Percentiles rank a stretch among this genome's conserved stretches.
phyloP scores from a whole-genome alignment of 2,113 vertebrate genomes.

The Odocoileus hemionus region DNA sequence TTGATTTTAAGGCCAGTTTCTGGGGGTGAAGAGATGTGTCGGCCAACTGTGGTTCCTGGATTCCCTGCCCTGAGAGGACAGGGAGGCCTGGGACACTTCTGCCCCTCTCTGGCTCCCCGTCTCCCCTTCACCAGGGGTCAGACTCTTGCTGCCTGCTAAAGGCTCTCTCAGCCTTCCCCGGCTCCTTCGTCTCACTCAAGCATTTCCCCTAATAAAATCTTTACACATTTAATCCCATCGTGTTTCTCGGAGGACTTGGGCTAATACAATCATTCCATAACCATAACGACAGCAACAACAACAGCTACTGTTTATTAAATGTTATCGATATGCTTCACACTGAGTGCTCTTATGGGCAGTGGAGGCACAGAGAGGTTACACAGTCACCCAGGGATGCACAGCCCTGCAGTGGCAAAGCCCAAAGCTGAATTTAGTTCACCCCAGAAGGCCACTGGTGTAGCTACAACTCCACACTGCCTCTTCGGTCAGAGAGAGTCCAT shows the following conservation, averaged over 20 bases:
- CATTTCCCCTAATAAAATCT: not conserved
- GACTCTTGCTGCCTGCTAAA: not conserved
- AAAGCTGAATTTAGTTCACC: not conserved
- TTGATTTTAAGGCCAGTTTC: not conserved
- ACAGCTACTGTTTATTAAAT: not conserved
- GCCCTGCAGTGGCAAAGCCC: not conserved
- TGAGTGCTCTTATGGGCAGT: not conserved
- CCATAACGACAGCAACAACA: not conserved
- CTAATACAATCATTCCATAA: not conserved
- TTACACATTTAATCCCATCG: not conserved
- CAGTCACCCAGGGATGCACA: not conserved
- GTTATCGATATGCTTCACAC: not conserved
- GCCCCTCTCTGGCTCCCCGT: rapidly evolving
- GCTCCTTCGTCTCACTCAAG: not conserved
- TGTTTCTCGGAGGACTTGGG: not conserved
- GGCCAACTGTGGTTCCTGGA: rapidly evolving
- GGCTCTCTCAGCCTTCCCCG: not conserved
- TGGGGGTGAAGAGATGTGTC: not conserved
- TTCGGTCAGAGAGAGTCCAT: not conserved
- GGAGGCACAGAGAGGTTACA: not conserved
- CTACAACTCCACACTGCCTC: not conserved
- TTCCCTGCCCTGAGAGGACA: not conserved
- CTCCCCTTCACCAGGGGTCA: not conserved
- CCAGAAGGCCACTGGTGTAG: not conserved
- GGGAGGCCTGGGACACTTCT: not conserved